Evolutionary conservation across 1,140 invertebrate genomes (phyloP), one percentile per base, ranked within the genome.

Genomic region (Ctenoplectra terminalis): DNA sequence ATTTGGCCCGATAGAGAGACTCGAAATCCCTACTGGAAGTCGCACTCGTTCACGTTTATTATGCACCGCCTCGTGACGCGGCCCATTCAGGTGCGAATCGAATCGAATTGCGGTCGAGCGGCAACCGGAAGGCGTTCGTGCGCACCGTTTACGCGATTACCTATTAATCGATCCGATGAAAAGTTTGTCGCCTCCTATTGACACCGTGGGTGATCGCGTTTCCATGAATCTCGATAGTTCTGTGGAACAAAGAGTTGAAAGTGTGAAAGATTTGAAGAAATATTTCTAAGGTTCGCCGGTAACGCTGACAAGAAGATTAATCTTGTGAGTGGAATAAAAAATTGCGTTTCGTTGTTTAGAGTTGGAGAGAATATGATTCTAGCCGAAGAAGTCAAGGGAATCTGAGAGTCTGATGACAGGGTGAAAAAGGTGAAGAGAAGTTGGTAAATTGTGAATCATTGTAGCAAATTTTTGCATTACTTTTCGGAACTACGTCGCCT

Each of bases 11-110:
- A 82, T 17, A 71, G 50, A 82, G 50, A 26, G 29, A 34, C 31
- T 23, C 52, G 81, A 56, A 77, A 76, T 75, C 48, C 56, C 60
- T 8, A 13, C 31, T 31, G 52, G 34, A 71, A 60, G 69, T 71
- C 61, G 31, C 66, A 46, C 31, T 82, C 43, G 56, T 71, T 23
- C 71, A 46, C 48, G 40, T 82, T 84, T 76, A 76, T 84, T 82
- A 31, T 40, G 43, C 58, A 52, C 7, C 34, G 9, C 6, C 1
- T 7, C 54, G 60, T 40, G 60, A 75, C 58, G 31, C 58, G 40
- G 54, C n/a, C 5, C 40, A n/a, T 73, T 46, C 71, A 60, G 54
- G 26, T 34, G 71, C 71, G 40, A 60, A 73, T 60, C 71, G 71
- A 73, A 60, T 46, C 54, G 54, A 46, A 72, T 58, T 50, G 70